Conservation (phyloP, 2,113 vertebrate genomes). For the Sylvietta virens region DNA sequence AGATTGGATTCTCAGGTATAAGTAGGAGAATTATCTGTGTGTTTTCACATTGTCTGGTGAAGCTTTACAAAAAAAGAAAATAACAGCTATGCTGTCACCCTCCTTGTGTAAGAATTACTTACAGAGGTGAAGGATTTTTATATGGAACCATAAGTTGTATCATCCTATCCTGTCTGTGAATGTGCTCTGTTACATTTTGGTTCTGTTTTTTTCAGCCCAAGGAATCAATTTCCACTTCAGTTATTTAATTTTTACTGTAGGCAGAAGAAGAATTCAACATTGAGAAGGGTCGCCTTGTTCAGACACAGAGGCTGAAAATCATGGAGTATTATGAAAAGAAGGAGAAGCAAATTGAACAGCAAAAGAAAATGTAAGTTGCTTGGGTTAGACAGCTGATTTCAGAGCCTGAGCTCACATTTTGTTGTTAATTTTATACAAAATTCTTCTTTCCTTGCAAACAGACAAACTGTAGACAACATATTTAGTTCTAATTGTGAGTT, state of each 20-base stretch:
- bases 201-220: constrained; percentile 32
- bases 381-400: not conserved
- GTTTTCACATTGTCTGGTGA: not conserved
- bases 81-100: not conserved
- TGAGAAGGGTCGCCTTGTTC: constrained; percentile 96
- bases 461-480: not conserved
- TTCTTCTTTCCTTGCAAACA: not conserved
- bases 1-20: not conserved
- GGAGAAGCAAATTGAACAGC: constrained; percentile 98
- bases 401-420: not conserved
- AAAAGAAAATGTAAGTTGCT: constrained; percentile 93
- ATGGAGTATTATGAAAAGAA: constrained; percentile 99
- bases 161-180: not conserved
- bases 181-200: not conserved
- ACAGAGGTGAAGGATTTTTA: not conserved
- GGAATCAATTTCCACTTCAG: constrained; percentile 17
- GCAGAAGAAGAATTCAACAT: constrained; percentile 99
- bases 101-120: not conserved
- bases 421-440: not conserved
- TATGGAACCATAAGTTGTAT: not conserved
- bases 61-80: not conserved
- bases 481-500: not conserved
- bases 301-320: constrained; percentile 97
- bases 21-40: not conserved
- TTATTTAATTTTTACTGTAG: constrained; percentile 68